These are phyloP conservation scores for Enteromius afrohamiltoni DNA, from an alignment of 2,797 vertebrate species.

Conservation along the genomic window DNA sequence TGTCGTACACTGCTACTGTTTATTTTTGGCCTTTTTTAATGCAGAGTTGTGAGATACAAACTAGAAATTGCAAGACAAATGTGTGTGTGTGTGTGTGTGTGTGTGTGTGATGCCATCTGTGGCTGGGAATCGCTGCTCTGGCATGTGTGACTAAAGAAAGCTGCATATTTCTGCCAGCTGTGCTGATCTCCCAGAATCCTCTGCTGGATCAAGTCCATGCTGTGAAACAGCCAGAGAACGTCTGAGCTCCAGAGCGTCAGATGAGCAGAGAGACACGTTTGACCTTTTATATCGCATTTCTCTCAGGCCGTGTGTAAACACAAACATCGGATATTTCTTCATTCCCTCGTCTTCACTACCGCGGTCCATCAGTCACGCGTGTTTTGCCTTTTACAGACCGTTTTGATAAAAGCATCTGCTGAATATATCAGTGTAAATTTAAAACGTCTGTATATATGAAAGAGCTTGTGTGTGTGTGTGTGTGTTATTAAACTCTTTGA, in stretches of 20 bases:
- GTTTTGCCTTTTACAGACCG: background rate
- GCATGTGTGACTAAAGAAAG: conserved; percentile 52
- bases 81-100: background rate
- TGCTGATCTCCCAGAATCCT: conserved; percentile 33
- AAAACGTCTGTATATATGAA: background rate
- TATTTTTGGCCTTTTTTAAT: too few species aligned
- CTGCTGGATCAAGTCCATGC: conserved; percentile 7
- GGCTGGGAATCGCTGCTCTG: conserved; percentile 27
- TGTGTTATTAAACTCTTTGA: conserved; percentile 39
- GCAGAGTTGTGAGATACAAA: too few species aligned
- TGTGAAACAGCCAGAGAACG: background rate
- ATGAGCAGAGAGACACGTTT: background rate
- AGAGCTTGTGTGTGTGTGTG: too few species aligned
- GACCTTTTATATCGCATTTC: background rate
- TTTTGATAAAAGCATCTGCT: conserved; percentile 10
- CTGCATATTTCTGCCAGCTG: conserved; percentile 46
- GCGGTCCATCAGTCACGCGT: background rate
- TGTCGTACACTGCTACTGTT: too few species aligned
- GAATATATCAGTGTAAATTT: conserved; percentile 3
- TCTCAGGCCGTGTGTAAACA: too few species aligned
- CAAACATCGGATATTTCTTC: background rate
- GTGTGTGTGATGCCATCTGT: conserved; percentile 13
- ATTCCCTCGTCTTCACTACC: too few species aligned
- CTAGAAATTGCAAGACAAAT: background rate
- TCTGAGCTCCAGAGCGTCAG: background rate